Conservation (phyloP, 2,888 invertebrate species). For the Drosophila austrosaltans region DNA sequence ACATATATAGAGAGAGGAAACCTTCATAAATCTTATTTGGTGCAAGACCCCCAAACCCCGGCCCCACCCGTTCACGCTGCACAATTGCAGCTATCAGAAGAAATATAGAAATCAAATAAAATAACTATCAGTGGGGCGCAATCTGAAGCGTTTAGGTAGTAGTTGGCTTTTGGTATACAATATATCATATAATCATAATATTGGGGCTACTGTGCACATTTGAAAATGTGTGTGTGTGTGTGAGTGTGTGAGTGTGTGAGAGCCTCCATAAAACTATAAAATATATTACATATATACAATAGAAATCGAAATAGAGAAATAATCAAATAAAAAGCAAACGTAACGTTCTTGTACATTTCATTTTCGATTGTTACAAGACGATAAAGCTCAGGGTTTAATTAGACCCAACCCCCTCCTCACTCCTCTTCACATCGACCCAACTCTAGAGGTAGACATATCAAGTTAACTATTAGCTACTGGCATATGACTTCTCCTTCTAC, state of each 20-base stretch:
- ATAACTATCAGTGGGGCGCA: conserved; percentile 51
- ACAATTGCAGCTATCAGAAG: conserved; percentile 51
- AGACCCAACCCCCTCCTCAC: conserved; percentile 33
- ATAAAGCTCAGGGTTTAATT: conserved; percentile 69
- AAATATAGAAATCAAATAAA: conserved; percentile 52
- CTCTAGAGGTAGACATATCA: neutral
- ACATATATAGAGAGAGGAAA: too few species aligned
- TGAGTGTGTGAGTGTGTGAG: neutral
- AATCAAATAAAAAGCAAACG: conserved; percentile 50
- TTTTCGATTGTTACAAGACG: conserved; percentile 69
- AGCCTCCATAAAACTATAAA: conserved; percentile 40
- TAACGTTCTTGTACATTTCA: conserved; percentile 39
- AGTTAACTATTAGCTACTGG: conserved; percentile 1
- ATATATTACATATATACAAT: conserved; percentile 25
- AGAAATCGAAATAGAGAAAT: conserved; percentile 24
- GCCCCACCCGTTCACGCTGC: neutral
- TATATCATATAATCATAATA: conserved; percentile 21
- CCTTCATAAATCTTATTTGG: too few species aligned
- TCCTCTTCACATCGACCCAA: too few species aligned
- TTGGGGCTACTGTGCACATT: conserved; percentile 49
- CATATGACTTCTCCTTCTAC: neutral
- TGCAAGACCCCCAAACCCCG: too few species aligned
- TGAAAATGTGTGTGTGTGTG: conserved; percentile 46
- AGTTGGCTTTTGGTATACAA: conserved; percentile 30
- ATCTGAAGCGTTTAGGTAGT: conserved; percentile 45